Conservation (phyloP, 2,888 invertebrate species). For the Empis stercorea region DNA sequence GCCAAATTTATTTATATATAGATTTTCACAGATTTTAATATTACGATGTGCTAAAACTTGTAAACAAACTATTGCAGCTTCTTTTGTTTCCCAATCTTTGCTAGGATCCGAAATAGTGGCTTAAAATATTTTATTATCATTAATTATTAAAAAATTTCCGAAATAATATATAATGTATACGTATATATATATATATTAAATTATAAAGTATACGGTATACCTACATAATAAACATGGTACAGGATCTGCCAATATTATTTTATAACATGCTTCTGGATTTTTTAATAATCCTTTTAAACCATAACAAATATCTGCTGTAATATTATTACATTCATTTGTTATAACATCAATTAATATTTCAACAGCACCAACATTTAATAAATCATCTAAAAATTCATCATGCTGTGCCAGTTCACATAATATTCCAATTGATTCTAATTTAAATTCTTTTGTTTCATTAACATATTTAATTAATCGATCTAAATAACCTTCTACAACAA, state of each 20-base stretch:
- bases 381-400: not conserved
- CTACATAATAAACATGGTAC: not conserved
- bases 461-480: conserved; percentile 1
- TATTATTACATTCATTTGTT: not conserved
- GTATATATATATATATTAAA: no score
- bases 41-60: conserved; percentile 3
- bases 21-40: conserved; percentile 2
- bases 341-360: not conserved
- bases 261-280: conserved; percentile 9
- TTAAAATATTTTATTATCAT: not conserved
- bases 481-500: conserved; percentile 3
- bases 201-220: not conserved
- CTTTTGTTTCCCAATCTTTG: conserved; percentile 6
- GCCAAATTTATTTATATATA: conserved; percentile 1
- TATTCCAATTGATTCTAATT: not conserved
- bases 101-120: not conserved
- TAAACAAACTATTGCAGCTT: conserved; percentile 6
- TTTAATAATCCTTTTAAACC: conserved; percentile 23
- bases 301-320: not conserved
- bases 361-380: not conserved
- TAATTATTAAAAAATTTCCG: no score
- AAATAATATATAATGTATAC: no score
- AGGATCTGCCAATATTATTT: conserved; percentile 7
- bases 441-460: not conserved
- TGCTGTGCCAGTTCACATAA: conserved; percentile 1